Conservation (phyloP, 2,888 invertebrate genomes). For the Dinocampus coccinellae region DNA sequence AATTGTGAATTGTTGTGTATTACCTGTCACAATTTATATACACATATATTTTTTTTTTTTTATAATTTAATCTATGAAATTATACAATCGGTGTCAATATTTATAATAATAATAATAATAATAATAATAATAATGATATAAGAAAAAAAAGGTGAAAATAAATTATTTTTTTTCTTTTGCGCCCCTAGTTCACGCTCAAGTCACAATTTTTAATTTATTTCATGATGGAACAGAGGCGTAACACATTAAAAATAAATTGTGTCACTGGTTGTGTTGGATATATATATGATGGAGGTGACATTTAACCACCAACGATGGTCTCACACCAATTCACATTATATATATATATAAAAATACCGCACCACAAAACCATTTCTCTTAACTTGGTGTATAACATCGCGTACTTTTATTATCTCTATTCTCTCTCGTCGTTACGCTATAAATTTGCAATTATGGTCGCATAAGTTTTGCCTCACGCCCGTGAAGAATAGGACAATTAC, state of each 20-base stretch:
- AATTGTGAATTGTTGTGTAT: neutral
- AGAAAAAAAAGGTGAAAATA: too few relatives aligned
- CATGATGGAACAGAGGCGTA: neutral
- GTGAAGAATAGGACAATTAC: constrained; percentile 43
- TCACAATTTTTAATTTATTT: neutral
- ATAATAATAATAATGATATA: too few relatives aligned
- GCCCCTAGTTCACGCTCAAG: too few relatives aligned
- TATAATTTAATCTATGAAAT: too few relatives aligned
- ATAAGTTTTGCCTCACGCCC: constrained; percentile 32
- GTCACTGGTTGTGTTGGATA: neutral
- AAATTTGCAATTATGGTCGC: constrained; percentile 33
- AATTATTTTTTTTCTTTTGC: too few relatives aligned
- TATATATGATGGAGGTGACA: neutral
- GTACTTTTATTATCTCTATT: neutral
- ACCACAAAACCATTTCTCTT: neutral
- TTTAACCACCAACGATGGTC: neutral
- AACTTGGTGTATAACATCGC: neutral
- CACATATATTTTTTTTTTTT: too few relatives aligned
- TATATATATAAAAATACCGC: neutral
- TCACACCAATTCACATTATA: neutral
- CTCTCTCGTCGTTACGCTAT: constrained; percentile 21
- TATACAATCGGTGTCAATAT: too few relatives aligned
- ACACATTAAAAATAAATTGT: neutral
- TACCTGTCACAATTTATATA: neutral
- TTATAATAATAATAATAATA: too few relatives aligned